Percentiles rank a stretch among this genome's conserved stretches.
These are phyloP conservation scores for Pantherophis alleghaniensis DNA, from an alignment of 2,797 vertebrate species.

Conservation along the genomic window DNA sequence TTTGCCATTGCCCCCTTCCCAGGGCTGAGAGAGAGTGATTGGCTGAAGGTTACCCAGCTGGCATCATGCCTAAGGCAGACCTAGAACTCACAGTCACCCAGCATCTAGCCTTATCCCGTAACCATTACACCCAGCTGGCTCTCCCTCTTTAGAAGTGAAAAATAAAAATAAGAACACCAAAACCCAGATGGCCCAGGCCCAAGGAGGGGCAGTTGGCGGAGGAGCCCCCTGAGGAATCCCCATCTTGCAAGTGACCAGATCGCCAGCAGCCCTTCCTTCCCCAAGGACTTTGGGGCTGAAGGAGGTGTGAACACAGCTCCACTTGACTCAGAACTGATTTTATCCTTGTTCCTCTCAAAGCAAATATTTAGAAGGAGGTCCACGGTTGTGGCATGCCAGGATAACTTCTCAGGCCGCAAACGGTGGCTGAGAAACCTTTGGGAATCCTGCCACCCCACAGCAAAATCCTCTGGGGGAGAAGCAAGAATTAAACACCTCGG, in stretches of 20 bases:
- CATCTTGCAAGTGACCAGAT: neutral
- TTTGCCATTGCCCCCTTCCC: neutral
- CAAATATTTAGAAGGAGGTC: neutral
- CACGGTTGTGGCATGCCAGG: neutral
- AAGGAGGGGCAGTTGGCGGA: neutral
- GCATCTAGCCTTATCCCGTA: neutral
- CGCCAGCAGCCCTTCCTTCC: neutral
- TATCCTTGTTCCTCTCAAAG: neutral
- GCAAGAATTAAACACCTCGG: neutral
- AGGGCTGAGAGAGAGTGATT: neutral
- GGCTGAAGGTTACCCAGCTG: neutral
- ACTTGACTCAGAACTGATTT: neutral
- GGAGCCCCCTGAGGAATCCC: neutral
- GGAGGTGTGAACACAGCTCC: neutral
- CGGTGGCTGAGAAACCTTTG: neutral
- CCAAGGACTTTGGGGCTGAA: neutral
- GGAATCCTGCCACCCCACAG: neutral
- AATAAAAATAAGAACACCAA: too few species aligned
- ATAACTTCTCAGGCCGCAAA: neutral
- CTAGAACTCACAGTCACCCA: neutral
- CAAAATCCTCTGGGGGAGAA: neutral
- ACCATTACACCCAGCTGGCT: neutral
- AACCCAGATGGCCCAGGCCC: neutral
- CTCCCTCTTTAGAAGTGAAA: neutral
- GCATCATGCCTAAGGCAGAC: neutral